phyloP scores from a whole-genome alignment of 1,140 invertebrate genomes.

The Bacillus rossius region DNA sequence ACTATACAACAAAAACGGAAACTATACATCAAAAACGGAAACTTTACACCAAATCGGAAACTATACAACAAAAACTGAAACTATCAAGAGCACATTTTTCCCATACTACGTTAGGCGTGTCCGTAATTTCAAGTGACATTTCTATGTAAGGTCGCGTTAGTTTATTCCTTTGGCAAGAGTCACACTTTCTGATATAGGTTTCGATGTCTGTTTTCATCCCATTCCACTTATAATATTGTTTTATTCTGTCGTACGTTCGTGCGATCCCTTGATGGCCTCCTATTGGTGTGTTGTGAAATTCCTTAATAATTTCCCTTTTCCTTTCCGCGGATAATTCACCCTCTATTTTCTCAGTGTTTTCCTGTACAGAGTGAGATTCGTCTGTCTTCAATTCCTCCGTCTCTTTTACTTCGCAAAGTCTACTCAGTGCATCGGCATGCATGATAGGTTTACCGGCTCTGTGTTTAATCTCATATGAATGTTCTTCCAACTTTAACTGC shows the following conservation, averaged over 20 bases:
- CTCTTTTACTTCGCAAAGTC: background rate
- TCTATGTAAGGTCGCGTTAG: background rate
- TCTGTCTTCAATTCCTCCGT: background rate
- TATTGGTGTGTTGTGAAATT: constrained; percentile 6
- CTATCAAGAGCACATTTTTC: constrained; percentile 4
- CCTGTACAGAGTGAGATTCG: too few species aligned
- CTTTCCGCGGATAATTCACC: background rate
- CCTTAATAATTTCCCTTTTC: constrained; percentile 5
- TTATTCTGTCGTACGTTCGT: constrained; percentile 6
- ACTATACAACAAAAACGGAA: too few species aligned
- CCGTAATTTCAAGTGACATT: constrained; percentile 6
- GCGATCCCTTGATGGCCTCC: constrained; percentile 22
- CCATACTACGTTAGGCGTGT: background rate
- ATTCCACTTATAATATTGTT: constrained; percentile 4
- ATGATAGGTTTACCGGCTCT: background rate
- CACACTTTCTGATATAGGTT: constrained; percentile 7
- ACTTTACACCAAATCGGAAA: too few species aligned
- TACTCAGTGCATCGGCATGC: background rate
- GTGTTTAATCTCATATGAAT: background rate
- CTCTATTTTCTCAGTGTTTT: background rate
- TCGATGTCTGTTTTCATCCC: constrained; percentile 8
- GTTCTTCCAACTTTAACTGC: constrained; percentile 13
- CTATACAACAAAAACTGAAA: too few species aligned
- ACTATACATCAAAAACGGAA: too few species aligned
- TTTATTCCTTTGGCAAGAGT: constrained; percentile 14